Conservation (phyloP, 92 coral and sea anemone species). For the Paragorgia papillata region DNA sequence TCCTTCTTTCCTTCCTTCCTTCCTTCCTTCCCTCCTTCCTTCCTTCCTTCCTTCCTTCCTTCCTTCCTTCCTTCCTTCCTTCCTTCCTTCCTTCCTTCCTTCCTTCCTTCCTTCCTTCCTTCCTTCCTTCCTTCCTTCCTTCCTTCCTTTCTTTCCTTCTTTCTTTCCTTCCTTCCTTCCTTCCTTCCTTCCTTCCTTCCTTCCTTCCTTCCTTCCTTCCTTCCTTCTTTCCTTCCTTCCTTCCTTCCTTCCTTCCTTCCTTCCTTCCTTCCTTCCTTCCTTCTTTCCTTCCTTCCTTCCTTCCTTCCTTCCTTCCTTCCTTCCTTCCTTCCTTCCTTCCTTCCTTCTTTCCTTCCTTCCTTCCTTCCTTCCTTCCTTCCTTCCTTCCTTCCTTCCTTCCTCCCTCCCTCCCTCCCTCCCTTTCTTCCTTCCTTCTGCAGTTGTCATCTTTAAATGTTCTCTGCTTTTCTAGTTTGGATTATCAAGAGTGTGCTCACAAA, state of each 20-base stretch:
- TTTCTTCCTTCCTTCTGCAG: too few species aligned
- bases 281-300: not conserved
- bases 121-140: too few species aligned
- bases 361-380: not conserved
- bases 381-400: not conserved
- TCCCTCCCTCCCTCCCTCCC: not conserved
- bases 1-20: too few species aligned
- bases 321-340: not conserved
- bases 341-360: not conserved
- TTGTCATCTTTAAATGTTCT: not conserved
- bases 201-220: not conserved
- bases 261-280: not conserved
- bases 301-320: not conserved
- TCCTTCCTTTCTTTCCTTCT: too few species aligned
- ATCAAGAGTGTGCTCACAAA: constrained; percentile 95
- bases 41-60: not conserved
- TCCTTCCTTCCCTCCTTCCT: not conserved
- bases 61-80: not conserved
- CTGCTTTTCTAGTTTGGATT: constrained; percentile 68
- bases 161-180: not conserved
- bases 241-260: not conserved
- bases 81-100: not conserved
- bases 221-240: too few species aligned
- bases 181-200: not conserved
- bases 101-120: not conserved